Evolutionary conservation across 2,113 vertebrate species (phyloP), one percentile per base, ranked within the genome.

Genomic region (Gymnocephalus cernua): DNA sequence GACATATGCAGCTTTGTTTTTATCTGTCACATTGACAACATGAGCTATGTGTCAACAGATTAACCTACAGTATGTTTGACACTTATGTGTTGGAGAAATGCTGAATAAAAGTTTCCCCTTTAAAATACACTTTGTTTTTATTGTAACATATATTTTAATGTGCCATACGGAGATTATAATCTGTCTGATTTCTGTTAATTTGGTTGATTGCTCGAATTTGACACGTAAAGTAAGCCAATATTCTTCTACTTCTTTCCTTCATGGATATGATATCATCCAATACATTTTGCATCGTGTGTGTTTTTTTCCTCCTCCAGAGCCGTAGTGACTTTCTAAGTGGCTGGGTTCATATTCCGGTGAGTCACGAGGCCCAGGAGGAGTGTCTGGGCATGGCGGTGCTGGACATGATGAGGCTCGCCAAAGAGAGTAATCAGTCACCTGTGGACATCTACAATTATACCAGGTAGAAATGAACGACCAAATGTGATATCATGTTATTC

Each of bases 391-490:
- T 99, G 97, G 98, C 97, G 2, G 98, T 99, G 69, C 90, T 99
- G 58, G 98, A 99, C 93, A 99, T 99, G 95, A 98, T 99, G 97
- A 96, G 98, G 88, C 93, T 99, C 56, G 98, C 97, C 62, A 98
- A 98, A 94, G 97, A 99, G 88, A 96, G 92, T 6, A 94, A 94
- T 69, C 95, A 95, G 84, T 97, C 97, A 0, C 96, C 97, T 1
- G 90, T 98, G 77, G 95, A 96, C 71, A 93, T 99, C 91, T 99
- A 97, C 93, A 97, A 96, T 78, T 94, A 96, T 65, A 88, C 93
- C 93, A 99, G 98, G 98, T 99, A 54, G 53, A 27, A 3, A 45
- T 15, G 25, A 38, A 61, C 18, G 18, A 21, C 29, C 38, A 62
- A 14, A 62, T n/a, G 18, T 2, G 21, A 19, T 35, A 44, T 45